Evolutionary conservation across 2,113 vertebrate species (phyloP).

Genomic region (Potamarius usumacintae): DNA sequence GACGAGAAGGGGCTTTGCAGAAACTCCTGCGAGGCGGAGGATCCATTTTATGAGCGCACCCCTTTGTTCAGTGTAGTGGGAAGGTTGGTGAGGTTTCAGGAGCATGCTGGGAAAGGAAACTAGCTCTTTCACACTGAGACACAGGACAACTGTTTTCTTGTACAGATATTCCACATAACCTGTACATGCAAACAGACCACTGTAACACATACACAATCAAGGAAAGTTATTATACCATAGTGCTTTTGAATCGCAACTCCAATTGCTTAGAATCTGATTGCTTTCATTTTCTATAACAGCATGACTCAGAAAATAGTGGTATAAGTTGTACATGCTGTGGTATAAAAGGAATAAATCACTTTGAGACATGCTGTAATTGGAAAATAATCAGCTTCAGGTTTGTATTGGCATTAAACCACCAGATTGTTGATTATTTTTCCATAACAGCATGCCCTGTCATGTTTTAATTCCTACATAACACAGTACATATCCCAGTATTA

Average conservation of each 20-base stretch:
- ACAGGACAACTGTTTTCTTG: constrained; percentile 43
- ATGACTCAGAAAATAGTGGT: neutral
- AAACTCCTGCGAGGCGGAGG: constrained; percentile 85
- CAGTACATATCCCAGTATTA: neutral
- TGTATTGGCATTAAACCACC: neutral
- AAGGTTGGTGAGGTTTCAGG: constrained; percentile 99
- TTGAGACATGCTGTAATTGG: neutral
- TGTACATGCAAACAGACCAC: neutral
- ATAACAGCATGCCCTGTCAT: neutral
- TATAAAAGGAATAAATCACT: neutral
- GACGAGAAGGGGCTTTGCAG: constrained; percentile 72
- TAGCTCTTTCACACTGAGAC: constrained; percentile 91
- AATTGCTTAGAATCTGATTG: neutral
- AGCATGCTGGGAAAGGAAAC: constrained; percentile 93
- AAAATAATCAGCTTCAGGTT: neutral
- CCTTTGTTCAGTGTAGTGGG: constrained; percentile 99
- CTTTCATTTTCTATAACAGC: neutral
- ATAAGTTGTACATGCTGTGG: neutral
- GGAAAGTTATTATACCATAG: neutral
- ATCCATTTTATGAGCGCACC: constrained; percentile 99
- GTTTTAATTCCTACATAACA: neutral
- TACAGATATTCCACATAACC: neutral
- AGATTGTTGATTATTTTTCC: neutral
- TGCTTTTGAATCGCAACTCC: neutral
- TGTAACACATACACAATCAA: neutral